Conservation (phyloP, 2,113 vertebrate genomes). For the Bubo blakistoni region DNA sequence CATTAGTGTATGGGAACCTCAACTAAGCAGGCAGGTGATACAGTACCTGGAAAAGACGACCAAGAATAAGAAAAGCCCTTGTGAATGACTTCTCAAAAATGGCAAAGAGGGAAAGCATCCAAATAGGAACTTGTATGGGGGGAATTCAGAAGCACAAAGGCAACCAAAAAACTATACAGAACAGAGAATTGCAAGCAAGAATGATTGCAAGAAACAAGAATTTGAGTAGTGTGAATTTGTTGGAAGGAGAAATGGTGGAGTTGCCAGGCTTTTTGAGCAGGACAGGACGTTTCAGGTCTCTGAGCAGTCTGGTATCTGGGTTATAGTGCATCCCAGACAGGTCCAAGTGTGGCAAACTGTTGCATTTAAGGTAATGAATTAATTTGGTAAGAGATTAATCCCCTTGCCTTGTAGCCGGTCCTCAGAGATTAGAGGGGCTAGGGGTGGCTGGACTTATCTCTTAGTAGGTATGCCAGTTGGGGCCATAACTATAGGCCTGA, state of each 20-base stretch:
- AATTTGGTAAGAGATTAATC: too few relatives aligned
- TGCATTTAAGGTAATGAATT: too few relatives aligned
- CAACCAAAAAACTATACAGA: neutral
- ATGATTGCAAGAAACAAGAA: neutral
- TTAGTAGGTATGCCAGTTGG: too few relatives aligned
- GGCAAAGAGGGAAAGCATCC: neutral
- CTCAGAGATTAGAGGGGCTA: too few relatives aligned
- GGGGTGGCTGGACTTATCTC: too few relatives aligned
- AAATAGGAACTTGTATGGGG: neutral
- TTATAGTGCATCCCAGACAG: neutral
- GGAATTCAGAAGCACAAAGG: neutral
- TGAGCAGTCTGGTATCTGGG: neutral
- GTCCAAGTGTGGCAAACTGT: neutral
- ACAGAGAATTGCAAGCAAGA: neutral
- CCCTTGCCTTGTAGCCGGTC: too few relatives aligned
- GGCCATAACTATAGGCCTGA: too few relatives aligned
- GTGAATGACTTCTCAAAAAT: neutral
- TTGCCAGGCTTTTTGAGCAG: neutral
- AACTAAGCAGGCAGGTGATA: neutral
- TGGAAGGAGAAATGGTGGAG: neutral
- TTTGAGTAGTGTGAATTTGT: neutral
- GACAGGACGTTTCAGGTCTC: neutral
- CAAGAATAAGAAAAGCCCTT: neutral
- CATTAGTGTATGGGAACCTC: neutral
- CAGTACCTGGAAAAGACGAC: neutral